Evolutionary conservation across 2,888 invertebrate genomes (phyloP).

Genomic region (Crematogaster levior): DNA sequence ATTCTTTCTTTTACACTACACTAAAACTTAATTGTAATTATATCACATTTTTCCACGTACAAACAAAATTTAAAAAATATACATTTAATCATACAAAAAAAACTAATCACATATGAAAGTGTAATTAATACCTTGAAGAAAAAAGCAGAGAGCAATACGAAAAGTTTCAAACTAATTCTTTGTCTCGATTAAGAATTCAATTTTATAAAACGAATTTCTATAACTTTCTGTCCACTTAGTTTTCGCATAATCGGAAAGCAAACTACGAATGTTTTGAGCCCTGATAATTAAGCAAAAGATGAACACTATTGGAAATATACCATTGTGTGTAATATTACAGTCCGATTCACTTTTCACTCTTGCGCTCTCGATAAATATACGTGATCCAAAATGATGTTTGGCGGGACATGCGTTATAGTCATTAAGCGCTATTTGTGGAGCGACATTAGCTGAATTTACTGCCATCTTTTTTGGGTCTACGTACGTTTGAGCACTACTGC

Average conservation of each 20-base stretch:
- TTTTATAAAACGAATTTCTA: neutral
- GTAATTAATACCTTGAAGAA: too few species aligned
- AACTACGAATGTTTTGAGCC: neutral
- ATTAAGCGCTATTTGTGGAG: constrained; percentile 66
- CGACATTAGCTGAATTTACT: constrained; percentile 80
- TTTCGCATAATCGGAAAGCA: neutral
- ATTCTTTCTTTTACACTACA: too few species aligned
- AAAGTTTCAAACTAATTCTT: too few species aligned
- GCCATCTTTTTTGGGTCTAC: constrained; percentile 81
- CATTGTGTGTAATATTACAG: neutral
- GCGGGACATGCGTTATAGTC: constrained; percentile 61
- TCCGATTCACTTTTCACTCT: constrained; percentile 47
- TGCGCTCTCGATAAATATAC: constrained; percentile 53
- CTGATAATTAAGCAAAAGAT: neutral
- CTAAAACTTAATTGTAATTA: too few species aligned
- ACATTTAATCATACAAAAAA: too few species aligned
- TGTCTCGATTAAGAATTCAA: neutral
- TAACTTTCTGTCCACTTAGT: neutral
- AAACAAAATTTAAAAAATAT: too few species aligned
- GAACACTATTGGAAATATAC: neutral
- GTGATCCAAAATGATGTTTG: constrained; percentile 54
- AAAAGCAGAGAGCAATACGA: too few species aligned
- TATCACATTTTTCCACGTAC: too few species aligned
- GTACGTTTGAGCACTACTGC: constrained; percentile 83
- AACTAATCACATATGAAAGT: too few species aligned